Conservation (phyloP, 1,140 invertebrate species). For the Protaetia brevitarsis region DNA sequence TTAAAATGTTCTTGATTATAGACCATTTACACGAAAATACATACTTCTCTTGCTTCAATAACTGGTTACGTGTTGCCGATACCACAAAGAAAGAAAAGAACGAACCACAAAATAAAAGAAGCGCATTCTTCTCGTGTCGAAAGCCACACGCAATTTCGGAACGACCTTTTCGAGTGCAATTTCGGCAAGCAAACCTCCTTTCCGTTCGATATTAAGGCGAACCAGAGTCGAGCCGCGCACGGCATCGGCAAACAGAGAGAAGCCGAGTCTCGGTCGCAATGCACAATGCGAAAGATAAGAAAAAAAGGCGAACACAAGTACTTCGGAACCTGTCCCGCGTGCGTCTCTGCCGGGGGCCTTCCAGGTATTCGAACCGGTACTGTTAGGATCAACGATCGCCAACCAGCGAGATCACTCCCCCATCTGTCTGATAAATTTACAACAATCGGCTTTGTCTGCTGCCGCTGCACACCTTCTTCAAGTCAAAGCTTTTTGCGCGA, state of each 20-base stretch:
- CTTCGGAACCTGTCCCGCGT: constrained; percentile 7
- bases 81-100: too few relatives aligned
- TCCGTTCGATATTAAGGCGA: neutral
- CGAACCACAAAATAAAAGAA: too few relatives aligned
- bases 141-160: neutral
- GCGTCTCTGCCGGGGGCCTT: constrained; percentile 2
- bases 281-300: neutral
- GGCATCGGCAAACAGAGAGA: neutral
- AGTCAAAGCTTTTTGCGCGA: too few relatives aligned
- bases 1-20: too few relatives aligned
- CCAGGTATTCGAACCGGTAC: constrained; percentile 19
- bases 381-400: constrained; percentile 20
- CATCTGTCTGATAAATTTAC: constrained; percentile 17
- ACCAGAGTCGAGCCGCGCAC: neutral
- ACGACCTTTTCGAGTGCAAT: constrained; percentile 3
- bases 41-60: too few relatives aligned
- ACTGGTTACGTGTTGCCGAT: too few relatives aligned
- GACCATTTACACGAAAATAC: too few relatives aligned
- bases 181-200: neutral
- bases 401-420: neutral
- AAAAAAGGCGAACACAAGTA: neutral
- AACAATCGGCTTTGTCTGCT: too few relatives aligned
- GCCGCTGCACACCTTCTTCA: too few relatives aligned
- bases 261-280: neutral
- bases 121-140: too few relatives aligned